phyloP scores from a whole-genome alignment of 2,797 vertebrate genomes.

The Ceyx erithaca region DNA sequence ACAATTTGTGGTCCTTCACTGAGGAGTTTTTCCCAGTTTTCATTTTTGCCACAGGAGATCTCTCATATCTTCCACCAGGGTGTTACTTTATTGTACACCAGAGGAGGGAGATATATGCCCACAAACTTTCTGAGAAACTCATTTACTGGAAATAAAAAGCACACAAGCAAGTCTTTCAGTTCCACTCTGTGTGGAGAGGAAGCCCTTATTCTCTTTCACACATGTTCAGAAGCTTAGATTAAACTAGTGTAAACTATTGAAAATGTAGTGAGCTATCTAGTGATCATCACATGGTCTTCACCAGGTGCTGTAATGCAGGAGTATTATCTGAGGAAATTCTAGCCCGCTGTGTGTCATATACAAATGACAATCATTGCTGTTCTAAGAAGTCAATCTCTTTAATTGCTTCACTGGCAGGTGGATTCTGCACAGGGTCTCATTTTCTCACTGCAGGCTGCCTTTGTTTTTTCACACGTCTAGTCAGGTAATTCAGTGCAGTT shows the following conservation, averaged over 20 bases:
- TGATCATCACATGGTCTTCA: not conserved
- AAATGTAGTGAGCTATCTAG: not conserved
- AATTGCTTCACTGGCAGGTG: constrained; percentile 32
- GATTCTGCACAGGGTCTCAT: constrained; percentile 8
- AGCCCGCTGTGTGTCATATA: not conserved
- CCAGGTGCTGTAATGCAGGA: not conserved
- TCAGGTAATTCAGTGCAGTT: not conserved
- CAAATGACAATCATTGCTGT: not conserved
- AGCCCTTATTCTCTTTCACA: not conserved
- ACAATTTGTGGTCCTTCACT: not conserved
- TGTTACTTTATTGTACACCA: constrained; percentile 46
- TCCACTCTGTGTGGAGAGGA: not conserved
- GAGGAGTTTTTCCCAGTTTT: not conserved
- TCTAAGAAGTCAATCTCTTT: constrained; percentile 29
- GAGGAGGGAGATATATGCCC: constrained; percentile 32
- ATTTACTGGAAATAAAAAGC: not conserved
- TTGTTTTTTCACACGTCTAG: constrained; percentile 15
- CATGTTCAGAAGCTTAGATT: not conserved
- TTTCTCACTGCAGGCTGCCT: constrained; percentile 29
- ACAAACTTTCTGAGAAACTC: constrained; percentile 26
- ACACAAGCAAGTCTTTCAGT: not conserved
- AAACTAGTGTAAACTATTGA: not conserved
- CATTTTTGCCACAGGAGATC: not conserved
- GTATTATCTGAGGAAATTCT: not conserved
- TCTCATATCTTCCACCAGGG: not conserved